These are phyloP conservation scores for Melanotaenia duboulayi DNA, from an alignment of 2,113 vertebrate species.

Conservation along the genomic window DNA sequence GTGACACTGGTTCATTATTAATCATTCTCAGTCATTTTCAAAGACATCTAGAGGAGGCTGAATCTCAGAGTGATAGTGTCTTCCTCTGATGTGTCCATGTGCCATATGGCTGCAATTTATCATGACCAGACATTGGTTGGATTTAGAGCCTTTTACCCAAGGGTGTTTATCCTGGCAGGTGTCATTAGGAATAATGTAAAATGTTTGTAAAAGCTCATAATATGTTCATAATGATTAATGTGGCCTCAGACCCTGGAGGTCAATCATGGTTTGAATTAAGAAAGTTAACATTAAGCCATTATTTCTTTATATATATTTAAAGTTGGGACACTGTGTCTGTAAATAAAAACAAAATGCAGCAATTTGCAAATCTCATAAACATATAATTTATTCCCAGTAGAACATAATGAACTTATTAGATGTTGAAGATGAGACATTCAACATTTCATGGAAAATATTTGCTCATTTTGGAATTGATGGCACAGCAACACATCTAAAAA, in stretches of 20 bases:
- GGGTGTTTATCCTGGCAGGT: neutral
- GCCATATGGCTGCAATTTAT: constrained; percentile 58
- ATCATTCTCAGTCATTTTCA: constrained; percentile 17
- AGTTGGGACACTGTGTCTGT: no score
- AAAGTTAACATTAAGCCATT: no score
- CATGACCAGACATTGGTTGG: constrained; percentile 35
- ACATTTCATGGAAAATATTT: no score
- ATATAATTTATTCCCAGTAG: no score
- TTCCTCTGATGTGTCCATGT: constrained; percentile 39
- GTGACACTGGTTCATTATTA: neutral
- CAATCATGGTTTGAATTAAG: neutral
- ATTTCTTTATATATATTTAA: no score
- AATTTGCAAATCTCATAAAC: no score
- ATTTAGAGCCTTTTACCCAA: neutral
- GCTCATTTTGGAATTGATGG: no score
- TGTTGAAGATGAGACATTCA: no score
- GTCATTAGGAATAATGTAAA: neutral
- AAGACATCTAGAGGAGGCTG: constrained; percentile 1
- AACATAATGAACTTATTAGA: no score
- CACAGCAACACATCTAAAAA: no score
- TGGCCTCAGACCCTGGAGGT: neutral
- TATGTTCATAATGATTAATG: neutral
- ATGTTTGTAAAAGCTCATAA: neutral
- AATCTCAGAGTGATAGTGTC: constrained; percentile 20
- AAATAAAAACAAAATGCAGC: no score